A percentile compares a stretch with the other conserved stretches of the same genome.
Conservation (phyloP, 1,140 invertebrate genomes). For the Tenebrio molitor region DNA sequence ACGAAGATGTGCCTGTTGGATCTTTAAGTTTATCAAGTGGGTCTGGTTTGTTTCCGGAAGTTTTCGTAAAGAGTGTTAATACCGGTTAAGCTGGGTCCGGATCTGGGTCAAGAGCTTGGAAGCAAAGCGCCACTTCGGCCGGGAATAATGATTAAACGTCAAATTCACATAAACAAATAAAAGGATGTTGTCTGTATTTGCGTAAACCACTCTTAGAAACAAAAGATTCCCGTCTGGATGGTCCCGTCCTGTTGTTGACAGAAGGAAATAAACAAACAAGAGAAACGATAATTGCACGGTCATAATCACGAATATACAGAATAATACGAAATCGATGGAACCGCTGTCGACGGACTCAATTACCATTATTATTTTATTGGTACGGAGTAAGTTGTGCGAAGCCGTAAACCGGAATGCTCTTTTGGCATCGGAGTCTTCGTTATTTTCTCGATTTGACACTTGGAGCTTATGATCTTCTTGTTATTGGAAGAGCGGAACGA, state of each 20-base stretch:
- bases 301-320: constrained; percentile 32
- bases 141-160: constrained; percentile 20
- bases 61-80: no score
- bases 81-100: no score
- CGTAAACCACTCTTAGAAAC: constrained; percentile 22
- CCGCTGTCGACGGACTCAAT: constrained; percentile 33
- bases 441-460: constrained; percentile 28
- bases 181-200: constrained; percentile 22
- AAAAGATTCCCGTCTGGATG: constrained; percentile 22
- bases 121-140: no score
- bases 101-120: no score
- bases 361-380: constrained; percentile 40
- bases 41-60: no score
- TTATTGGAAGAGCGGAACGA: constrained; percentile 11
- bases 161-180: constrained; percentile 23
- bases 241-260: constrained; percentile 25
- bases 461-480: constrained; percentile 11
- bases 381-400: constrained; percentile 21
- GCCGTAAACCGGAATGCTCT: constrained; percentile 6
- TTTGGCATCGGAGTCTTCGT: constrained; percentile 9
- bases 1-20: no score
- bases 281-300: constrained; percentile 28
- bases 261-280: constrained; percentile 38
- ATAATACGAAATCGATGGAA: constrained; percentile 34
- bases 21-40: no score